Base-by-base conservation (phyloP, 2,113 vertebrate species). In the Oriolus oriolus region DNA sequence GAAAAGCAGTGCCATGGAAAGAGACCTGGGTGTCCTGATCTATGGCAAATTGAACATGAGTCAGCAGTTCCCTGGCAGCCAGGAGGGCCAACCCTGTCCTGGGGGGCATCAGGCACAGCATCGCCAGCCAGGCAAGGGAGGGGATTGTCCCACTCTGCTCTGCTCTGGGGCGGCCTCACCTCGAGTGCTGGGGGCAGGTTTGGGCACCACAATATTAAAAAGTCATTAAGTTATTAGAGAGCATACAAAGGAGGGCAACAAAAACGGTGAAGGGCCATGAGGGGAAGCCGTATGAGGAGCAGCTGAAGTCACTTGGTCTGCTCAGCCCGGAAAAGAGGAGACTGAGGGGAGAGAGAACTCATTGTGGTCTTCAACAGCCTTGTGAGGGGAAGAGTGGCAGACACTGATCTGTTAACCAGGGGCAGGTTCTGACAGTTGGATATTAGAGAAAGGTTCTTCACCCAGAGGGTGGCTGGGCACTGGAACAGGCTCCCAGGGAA, bases 1-100 rank as follows among this genome's bases (percentile, higher is more conserved):
- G 22, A 6, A 45, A 15, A 68, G 7, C 11, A 53, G 6, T 14
- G 16, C 21, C 6, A 33, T 5, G 9, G 33, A 39, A 68, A 41
- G 24, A 20, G 16, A 2, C 13, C 7, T 39, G 9, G 13, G 37
- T 0, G 1, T 60, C 16, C 7, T 52, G 37, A 9, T 24, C 0
- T 6, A 39, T 12, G 9, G 10, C 27, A 82, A 66, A 33, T 1
- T 52, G 37, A 45, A 0, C 16, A 3, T 2, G 4, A 50, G 4
- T 2, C 44, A 44, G 10, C 52, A 57, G 22, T 50, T 12, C 8
- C 31, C 31, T 37, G 35, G 15, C 15, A 66, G 19, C 33, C 60
- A 59, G 39, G 33, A 52, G 22, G 7, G 27, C 10, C 4, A 52
- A 1, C 0, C 1, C 0, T 23, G 12, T 59, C 27, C 37, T 37